These are phyloP conservation scores for Muscidifurax raptorellus DNA, from an alignment of 1,140 invertebrate genomes.

Conservation along the genomic window DNA sequence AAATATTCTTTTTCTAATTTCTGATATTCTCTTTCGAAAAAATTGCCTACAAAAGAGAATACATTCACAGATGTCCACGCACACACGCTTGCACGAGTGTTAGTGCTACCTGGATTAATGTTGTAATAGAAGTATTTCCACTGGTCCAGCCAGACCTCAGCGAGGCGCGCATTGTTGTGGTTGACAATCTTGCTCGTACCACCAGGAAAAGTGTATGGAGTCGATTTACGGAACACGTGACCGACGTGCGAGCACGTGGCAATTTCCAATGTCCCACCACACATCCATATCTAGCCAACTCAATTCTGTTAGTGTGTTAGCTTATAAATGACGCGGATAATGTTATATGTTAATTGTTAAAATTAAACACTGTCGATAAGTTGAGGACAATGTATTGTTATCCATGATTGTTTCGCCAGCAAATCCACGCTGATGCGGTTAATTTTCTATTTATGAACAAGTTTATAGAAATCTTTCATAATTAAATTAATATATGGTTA, in stretches of 20 bases:
- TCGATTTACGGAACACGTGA: slow-evolving; percentile 99
- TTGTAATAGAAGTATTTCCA: slow-evolving; percentile 99
- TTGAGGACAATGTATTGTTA: background rate
- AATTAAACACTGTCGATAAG: background rate
- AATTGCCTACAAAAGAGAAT: background rate
- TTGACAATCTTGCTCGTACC: slow-evolving; percentile 98
- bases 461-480: background rate
- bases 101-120: slow-evolving; percentile 91
- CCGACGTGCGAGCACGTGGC: slow-evolving; percentile 94
- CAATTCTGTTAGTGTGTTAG: slow-evolving; percentile 59
- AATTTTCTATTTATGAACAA: slow-evolving; percentile 6
- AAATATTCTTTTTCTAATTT: background rate
- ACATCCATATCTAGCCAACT: slow-evolving; percentile 95
- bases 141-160: slow-evolving; percentile 98
- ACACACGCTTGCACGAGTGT: slow-evolving; percentile 6
- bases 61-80: background rate
- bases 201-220: slow-evolving; percentile 99
- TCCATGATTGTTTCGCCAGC: slow-evolving; percentile 3
- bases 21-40: background rate
- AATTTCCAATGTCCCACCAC: slow-evolving; percentile 94
- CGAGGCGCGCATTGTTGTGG: slow-evolving; percentile 97
- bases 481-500: background rate
- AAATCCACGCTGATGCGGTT: background rate
- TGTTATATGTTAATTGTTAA: slow-evolving; percentile 37
- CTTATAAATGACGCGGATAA: slow-evolving; percentile 16